Evolutionary conservation across 2,113 vertebrate genomes (phyloP).

Genomic region (Amia ocellicauda): DNA sequence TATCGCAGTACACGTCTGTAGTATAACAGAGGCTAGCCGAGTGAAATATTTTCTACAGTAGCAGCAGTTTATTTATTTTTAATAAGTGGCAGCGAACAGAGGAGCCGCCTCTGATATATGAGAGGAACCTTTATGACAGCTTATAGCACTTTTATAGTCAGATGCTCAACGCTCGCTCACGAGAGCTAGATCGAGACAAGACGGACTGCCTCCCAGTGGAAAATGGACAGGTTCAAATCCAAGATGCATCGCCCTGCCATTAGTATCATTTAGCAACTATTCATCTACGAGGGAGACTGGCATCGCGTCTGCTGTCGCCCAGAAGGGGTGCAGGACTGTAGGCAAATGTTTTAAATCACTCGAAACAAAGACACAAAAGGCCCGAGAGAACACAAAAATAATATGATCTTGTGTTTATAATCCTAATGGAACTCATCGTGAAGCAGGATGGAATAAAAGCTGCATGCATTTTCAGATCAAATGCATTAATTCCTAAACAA

Average conservation of each 20-base stretch:
- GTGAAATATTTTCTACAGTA: no score
- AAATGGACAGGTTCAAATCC: constrained; percentile 35
- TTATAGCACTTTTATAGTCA: constrained; percentile 36
- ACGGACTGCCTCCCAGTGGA: constrained; percentile 31
- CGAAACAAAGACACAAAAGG: neutral
- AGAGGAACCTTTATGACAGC: constrained; percentile 32
- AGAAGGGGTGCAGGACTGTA: constrained; percentile 21
- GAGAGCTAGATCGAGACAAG: constrained; percentile 23
- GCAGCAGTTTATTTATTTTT: no score
- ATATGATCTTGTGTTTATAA: neutral
- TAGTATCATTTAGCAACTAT: constrained; percentile 35
- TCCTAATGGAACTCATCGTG: no score
- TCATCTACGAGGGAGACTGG: constrained; percentile 17
- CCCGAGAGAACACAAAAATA: neutral
- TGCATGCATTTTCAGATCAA: no score
- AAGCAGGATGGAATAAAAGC: no score
- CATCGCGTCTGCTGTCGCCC: constrained; percentile 16
- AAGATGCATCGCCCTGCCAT: constrained; percentile 34
- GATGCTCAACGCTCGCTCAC: constrained; percentile 25
- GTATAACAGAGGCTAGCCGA: no score
- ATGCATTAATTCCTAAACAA: no score
- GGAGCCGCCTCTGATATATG: constrained; percentile 22
- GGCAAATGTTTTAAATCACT: constrained; percentile 7
- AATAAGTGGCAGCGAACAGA: no score
- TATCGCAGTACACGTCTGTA: no score